Evolutionary conservation across 2,888 invertebrate species (phyloP).

Genomic region (Torymus auratus): DNA sequence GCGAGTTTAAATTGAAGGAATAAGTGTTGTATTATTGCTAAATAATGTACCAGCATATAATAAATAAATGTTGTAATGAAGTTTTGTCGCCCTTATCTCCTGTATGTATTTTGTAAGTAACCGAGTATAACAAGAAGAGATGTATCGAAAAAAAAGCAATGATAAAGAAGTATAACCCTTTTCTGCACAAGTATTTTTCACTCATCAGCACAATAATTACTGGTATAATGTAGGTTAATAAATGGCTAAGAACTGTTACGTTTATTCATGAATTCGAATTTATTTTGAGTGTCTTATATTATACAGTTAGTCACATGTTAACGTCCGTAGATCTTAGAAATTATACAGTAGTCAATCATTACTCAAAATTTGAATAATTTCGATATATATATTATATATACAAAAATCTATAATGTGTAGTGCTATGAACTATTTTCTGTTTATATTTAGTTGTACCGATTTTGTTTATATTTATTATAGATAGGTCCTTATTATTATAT

Average conservation of each 20-base stretch:
- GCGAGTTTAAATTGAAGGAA: too few species aligned
- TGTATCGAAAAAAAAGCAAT: not conserved
- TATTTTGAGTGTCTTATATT: constrained; percentile 43
- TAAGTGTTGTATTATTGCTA: too few species aligned
- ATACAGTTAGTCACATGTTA: constrained; percentile 41
- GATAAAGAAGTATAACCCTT: not conserved
- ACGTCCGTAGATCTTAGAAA: constrained; percentile 51
- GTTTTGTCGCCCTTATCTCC: not conserved
- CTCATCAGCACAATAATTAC: constrained; percentile 31
- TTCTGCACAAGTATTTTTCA: constrained; percentile 44
- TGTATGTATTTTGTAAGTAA: not conserved
- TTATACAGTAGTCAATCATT: constrained; percentile 43
- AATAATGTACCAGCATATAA: too few species aligned
- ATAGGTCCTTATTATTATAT: constrained; percentile 21
- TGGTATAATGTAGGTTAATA: constrained; percentile 15
- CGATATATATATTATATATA: not conserved
- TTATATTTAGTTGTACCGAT: constrained; percentile 39
- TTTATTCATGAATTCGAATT: constrained; percentile 22
- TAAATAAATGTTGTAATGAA: not conserved
- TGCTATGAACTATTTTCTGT: constrained; percentile 50
- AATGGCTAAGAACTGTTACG: not conserved
- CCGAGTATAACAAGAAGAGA: too few species aligned
- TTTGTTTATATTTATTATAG: constrained; percentile 9
- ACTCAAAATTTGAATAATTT: constrained; percentile 30
- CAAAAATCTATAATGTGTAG: constrained; percentile 43